Conservation (phyloP, 2,888 invertebrate genomes). For the Tipula helvola region DNA sequence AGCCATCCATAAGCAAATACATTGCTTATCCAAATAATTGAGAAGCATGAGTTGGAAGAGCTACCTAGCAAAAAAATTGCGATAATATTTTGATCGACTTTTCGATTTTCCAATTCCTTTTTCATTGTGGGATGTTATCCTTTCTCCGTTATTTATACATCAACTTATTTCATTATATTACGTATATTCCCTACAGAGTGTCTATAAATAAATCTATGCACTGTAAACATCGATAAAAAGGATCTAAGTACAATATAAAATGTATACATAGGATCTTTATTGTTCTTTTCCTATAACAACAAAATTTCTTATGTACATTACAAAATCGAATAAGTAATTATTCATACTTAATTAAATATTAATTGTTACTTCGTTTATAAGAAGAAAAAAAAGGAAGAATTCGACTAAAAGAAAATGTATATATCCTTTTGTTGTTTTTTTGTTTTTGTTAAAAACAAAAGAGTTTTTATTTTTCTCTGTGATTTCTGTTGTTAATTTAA, state of each 20-base stretch:
- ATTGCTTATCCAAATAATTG: not conserved
- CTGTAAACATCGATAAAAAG: not conserved
- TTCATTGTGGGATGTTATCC: not conserved
- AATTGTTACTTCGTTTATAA: not conserved
- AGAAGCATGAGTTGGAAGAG: not conserved
- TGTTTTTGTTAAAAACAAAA: not conserved
- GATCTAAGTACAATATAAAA: not conserved
- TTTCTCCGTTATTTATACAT: not conserved
- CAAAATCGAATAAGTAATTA: not conserved
- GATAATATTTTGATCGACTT: slow-evolving; percentile 4
- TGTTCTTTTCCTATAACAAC: not conserved
- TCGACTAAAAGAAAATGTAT: not conserved
- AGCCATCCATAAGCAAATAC: not conserved
- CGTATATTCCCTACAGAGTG: not conserved
- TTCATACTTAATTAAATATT: not conserved
- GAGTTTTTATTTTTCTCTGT: not conserved
- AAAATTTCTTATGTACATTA: not conserved
- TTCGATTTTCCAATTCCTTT: not conserved
- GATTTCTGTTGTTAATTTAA: not conserved
- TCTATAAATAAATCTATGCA: not conserved
- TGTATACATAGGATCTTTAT: not conserved
- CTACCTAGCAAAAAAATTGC: not conserved
- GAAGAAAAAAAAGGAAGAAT: not conserved
- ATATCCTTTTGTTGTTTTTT: not conserved
- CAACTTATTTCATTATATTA: not conserved